phyloP scores from a whole-genome alignment of 2,888 invertebrate genomes.

The Chromoteleia sp. region DNA sequence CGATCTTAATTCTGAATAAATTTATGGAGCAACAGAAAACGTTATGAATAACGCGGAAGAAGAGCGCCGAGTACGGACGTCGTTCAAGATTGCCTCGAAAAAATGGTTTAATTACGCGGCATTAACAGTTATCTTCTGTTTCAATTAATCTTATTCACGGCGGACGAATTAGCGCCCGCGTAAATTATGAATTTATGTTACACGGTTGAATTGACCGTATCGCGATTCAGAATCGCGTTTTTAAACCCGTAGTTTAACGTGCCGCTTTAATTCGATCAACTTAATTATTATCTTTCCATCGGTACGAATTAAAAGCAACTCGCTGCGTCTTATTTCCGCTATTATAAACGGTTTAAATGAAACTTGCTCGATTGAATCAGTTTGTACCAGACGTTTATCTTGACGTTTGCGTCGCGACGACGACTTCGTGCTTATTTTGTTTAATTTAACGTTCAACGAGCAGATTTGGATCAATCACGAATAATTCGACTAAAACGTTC shows the following conservation, averaged over 20 bases:
- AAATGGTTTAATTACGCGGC: slow-evolving; percentile 22
- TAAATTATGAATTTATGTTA: slow-evolving; percentile 16
- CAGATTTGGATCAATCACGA: too few relatives aligned
- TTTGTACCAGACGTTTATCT: neutral
- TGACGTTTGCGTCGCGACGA: too few relatives aligned
- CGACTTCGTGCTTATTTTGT: too few relatives aligned
- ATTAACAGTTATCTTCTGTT: slow-evolving; percentile 9
- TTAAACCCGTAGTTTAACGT: neutral
- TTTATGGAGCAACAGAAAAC: slow-evolving; percentile 23
- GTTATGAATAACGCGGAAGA: slow-evolving; percentile 14
- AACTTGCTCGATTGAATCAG: neutral
- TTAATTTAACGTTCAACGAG: too few relatives aligned
- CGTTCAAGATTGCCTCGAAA: slow-evolving; percentile 5
- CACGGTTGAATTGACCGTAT: neutral
- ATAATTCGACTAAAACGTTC: too few relatives aligned
- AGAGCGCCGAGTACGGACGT: neutral
- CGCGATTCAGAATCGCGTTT: neutral
- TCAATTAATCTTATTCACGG: slow-evolving; percentile 35
- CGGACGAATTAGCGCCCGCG: slow-evolving; percentile 20
- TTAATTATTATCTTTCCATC: slow-evolving; percentile 11
- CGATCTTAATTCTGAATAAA: slow-evolving; percentile 48
- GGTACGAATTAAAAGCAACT: neutral
- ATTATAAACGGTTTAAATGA: slow-evolving; percentile 5
- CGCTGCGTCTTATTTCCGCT: neutral
- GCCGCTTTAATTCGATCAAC: neutral